Conservation (phyloP, 2,888 invertebrate species). For the Cataglyphis cursor region DNA sequence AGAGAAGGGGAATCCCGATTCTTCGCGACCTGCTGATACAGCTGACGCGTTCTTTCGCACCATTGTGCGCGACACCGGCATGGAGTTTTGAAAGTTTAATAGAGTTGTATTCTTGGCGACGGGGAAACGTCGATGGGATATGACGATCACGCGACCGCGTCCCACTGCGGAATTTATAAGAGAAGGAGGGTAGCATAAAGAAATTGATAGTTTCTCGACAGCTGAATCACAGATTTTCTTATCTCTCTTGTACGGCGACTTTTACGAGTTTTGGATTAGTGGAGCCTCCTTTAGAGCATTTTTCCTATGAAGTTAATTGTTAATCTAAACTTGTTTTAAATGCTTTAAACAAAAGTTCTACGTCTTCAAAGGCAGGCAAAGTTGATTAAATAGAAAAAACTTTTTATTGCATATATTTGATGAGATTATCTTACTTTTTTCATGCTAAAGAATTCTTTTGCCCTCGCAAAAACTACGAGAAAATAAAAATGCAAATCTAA, state of each 20-base stretch:
- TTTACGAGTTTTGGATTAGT: neutral
- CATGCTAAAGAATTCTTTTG: neutral
- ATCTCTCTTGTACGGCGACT: neutral
- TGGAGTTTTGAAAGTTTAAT: slow-evolving; percentile 77
- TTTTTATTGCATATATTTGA: slow-evolving; percentile 10
- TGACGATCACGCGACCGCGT: slow-evolving; percentile 39
- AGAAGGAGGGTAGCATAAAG: slow-evolving; percentile 1
- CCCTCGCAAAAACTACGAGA: neutral
- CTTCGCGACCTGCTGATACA: slow-evolving; percentile 70
- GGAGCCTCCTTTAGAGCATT: neutral
- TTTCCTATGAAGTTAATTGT: neutral
- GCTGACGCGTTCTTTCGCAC: slow-evolving; percentile 66
- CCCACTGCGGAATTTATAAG: slow-evolving; percentile 18
- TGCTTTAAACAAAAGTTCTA: neutral
- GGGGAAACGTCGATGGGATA: slow-evolving; percentile 39
- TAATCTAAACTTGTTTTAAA: neutral
- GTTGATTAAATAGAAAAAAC: neutral
- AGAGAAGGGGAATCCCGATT: neutral
- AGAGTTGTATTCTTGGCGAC: slow-evolving; percentile 70
- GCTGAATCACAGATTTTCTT: neutral
- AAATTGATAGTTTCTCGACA: slow-evolving; percentile 27
- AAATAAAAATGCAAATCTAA: slow-evolving; percentile 26
- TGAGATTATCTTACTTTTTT: neutral
- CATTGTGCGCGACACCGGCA: slow-evolving; percentile 74
- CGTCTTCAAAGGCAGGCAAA: neutral